Base-by-base conservation (phyloP, 2,797 vertebrate genomes). In the Eurystomus glaucurus region DNA sequence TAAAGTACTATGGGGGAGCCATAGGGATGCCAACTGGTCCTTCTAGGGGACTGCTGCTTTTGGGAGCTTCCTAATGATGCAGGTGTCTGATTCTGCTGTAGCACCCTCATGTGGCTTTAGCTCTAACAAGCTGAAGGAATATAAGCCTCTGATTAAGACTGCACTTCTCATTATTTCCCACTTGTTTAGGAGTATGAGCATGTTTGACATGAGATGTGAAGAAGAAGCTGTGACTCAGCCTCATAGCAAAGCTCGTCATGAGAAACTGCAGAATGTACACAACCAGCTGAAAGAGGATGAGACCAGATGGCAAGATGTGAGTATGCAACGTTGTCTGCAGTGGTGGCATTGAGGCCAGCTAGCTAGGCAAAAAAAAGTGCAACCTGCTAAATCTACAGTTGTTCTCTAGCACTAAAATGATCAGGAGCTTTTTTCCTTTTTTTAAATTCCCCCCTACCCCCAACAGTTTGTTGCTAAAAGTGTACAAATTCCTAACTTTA, bases 301-400 rank as follows among this genome's bases (percentile, higher is more conserved):
- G 39, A 98, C 99, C 97, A 99, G 99, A 94, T 99, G 99, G 99
- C 99, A 99, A 97, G 99, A 99, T 13, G 99, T 99, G 97, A 99
- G 99, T 98, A 43, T 22, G 7, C 3, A 13, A 2, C 46, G 6
- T 46, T 11, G 7, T 54, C 71, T 82, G 62, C 52, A 45, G 0
- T 48, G 45, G 46, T 92, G 57, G 9, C 50, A 3, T 17, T 37
- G 76, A 41, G 28, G 55, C 55, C 71, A 39, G 7, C 25, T 17
- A 70, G 31, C 43, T 26, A 20, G 52, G 60, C 60, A 14, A 37
- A 71, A 45, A 87, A 51, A 19, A 78, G 25, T 23, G 43, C 33
- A 88, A 10, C 55, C 26, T 71, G 55, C 33, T 81, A 65, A 75
- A 77, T 52, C 28, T 50, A 6, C 12, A 25, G 35, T 64, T 83